Conservation (phyloP, 2,888 invertebrate species). For the Lithophane ornitopus region DNA sequence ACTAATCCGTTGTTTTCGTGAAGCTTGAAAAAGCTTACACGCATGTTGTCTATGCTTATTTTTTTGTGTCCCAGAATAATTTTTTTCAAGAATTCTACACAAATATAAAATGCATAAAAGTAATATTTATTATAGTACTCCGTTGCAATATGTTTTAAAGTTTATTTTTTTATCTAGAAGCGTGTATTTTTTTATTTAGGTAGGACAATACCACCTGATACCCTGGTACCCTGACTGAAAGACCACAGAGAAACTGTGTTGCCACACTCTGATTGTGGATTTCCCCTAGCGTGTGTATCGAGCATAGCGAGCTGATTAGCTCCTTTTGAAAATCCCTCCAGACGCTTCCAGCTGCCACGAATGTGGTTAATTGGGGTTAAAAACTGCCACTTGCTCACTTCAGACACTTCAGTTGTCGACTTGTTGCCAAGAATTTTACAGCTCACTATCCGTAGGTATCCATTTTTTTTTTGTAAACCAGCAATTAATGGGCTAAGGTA, state of each 20-base stretch:
- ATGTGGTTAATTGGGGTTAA: not conserved
- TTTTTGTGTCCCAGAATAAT: conserved; percentile 15
- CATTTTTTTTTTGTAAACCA: too few species aligned
- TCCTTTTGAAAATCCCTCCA: not conserved
- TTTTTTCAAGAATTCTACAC: not conserved
- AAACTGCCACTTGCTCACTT: not conserved
- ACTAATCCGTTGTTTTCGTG: conserved; percentile 91
- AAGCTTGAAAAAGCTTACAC: conserved; percentile 88
- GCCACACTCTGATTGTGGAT: not conserved
- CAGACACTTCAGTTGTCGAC: not conserved
- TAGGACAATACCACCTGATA: conserved; percentile 10
- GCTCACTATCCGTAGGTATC: too few species aligned
- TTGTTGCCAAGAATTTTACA: not conserved
- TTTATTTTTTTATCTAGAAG: not conserved
- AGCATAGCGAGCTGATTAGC: not conserved
- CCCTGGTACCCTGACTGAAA: not conserved
- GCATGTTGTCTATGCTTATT: conserved; percentile 79
- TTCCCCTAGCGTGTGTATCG: not conserved
- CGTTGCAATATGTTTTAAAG: not conserved
- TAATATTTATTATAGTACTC: not conserved
- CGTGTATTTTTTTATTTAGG: not conserved
- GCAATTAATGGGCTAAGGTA: too few species aligned
- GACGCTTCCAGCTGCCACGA: not conserved
- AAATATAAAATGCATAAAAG: not conserved
- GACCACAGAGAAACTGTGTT: not conserved